Evolutionary conservation across 2,888 invertebrate genomes (phyloP).

Genomic region (Teleiodes luculella): DNA sequence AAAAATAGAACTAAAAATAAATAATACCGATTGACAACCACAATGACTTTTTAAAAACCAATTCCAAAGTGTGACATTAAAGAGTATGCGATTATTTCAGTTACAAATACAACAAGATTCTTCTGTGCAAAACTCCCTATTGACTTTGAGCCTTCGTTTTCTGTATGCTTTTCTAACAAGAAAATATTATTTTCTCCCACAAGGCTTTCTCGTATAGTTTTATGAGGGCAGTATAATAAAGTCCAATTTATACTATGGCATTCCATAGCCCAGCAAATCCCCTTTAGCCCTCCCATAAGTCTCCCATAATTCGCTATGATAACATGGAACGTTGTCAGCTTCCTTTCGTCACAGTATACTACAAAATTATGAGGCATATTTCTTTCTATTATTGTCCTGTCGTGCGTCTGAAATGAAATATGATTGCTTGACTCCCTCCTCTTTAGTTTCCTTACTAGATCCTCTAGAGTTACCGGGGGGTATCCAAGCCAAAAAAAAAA

Average conservation of each 20-base stretch:
- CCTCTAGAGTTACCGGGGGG: too few relatives aligned
- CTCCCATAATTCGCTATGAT: not conserved
- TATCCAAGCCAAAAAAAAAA: too few relatives aligned
- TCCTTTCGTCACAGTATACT: not conserved
- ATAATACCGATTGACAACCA: too few relatives aligned
- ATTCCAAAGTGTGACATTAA: too few relatives aligned
- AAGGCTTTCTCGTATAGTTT: not conserved
- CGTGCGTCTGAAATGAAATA: not conserved
- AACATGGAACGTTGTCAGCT: not conserved
- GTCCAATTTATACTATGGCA: slow-evolving; percentile 6
- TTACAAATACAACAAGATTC: too few relatives aligned
- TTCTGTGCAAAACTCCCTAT: too few relatives aligned
- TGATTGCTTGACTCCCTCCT: not conserved
- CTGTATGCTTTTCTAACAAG: not conserved
- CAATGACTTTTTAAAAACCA: too few relatives aligned
- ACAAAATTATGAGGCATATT: not conserved
- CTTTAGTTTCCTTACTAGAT: too few relatives aligned
- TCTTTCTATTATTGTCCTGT: not conserved
- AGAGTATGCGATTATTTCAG: too few relatives aligned
- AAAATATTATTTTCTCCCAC: not conserved
- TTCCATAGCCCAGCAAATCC: not conserved
- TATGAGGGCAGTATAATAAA: slow-evolving; percentile 1
- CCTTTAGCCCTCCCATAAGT: not conserved
- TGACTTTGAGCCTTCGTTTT: too few relatives aligned
- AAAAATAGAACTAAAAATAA: too few relatives aligned